phyloP scores from a whole-genome alignment of 2,797 vertebrate genomes.

The Platyrinchus mystaceus region DNA sequence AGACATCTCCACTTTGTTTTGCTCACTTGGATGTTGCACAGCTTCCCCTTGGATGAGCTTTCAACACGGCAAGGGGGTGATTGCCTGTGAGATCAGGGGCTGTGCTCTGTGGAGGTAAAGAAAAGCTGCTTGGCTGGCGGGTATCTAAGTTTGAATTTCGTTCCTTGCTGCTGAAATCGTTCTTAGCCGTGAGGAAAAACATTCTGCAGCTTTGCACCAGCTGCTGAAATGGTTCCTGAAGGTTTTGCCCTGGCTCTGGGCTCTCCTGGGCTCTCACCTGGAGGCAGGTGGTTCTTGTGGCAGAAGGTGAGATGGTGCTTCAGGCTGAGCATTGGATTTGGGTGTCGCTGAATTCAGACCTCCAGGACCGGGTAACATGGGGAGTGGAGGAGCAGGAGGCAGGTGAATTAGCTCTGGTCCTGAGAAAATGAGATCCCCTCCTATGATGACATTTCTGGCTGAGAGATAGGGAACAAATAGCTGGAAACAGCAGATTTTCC shows the following conservation, averaged over 20 bases:
- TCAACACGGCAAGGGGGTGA: fast-evolving
- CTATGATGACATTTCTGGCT: background rate
- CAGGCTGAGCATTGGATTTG: background rate
- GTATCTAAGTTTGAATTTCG: background rate
- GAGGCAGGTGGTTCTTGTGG: background rate
- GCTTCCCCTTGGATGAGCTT: background rate
- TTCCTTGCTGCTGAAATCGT: background rate
- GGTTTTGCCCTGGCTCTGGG: background rate
- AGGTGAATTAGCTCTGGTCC: background rate
- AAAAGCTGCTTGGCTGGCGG: background rate
- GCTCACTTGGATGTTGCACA: background rate
- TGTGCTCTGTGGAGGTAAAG: background rate
- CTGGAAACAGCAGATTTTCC: background rate
- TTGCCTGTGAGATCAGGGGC: background rate
- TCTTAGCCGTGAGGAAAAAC: background rate
- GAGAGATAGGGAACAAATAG: background rate
- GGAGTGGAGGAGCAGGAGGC: background rate
- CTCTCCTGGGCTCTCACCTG: background rate
- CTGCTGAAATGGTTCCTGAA: background rate
- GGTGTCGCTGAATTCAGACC: background rate
- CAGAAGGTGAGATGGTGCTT: background rate
- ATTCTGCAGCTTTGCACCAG: background rate
- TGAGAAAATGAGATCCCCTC: background rate
- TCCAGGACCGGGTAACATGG: fast-evolving
- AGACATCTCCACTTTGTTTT: background rate